Percentiles rank a stretch among this genome's conserved stretches.
phyloP scores from a whole-genome alignment of 1,140 invertebrate genomes.

The Diachasmimorpha longicaudata region DNA sequence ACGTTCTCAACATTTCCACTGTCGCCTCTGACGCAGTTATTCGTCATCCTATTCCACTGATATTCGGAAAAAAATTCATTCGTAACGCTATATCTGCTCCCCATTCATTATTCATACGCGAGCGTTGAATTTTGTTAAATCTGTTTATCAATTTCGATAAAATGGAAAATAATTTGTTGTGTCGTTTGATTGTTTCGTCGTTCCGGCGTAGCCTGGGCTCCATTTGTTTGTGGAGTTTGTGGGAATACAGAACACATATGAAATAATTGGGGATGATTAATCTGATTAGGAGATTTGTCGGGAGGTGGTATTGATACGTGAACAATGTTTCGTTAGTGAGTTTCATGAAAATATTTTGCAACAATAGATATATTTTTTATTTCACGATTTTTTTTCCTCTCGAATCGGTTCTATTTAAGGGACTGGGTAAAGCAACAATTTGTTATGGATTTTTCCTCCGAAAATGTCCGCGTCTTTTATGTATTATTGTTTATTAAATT shows the following conservation, averaged over 20 bases:
- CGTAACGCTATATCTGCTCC: not conserved
- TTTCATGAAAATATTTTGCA: no score
- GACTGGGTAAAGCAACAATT: no score
- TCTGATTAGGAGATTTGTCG: not conserved
- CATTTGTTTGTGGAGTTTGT: not conserved
- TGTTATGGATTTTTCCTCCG: no score
- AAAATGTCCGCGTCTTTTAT: no score
- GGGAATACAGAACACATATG: not conserved
- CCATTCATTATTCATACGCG: no score
- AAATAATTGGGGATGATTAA: not conserved
- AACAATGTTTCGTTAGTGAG: no score
- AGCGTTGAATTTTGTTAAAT: not conserved
- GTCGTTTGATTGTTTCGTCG: not conserved
- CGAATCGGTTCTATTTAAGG: no score
- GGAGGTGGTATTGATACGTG: no score
- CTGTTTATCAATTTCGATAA: not conserved
- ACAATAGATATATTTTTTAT: no score
- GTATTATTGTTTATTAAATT: no score
- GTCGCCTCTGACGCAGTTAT: not conserved
- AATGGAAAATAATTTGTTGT: not conserved
- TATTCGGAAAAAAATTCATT: not conserved
- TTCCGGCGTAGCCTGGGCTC: not conserved
- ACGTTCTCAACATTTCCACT: conserved; percentile 18
- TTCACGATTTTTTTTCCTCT: no score
- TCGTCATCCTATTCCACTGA: not conserved